Conservation (phyloP, 2,113 vertebrate genomes). For the Cynopterus brachyotis region DNA sequence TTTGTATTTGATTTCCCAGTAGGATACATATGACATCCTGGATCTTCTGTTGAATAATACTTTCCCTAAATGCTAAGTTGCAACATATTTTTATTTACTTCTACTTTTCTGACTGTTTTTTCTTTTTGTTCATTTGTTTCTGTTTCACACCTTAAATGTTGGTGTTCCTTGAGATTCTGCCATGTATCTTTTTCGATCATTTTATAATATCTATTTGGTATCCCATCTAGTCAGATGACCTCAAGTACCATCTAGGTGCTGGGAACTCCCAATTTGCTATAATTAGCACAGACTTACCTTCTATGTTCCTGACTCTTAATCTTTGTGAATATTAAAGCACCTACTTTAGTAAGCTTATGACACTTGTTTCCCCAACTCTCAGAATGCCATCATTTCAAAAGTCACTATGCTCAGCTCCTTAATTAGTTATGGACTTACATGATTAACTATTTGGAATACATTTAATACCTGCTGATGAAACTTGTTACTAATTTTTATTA, state of each 20-base stretch:
- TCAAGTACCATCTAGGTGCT: neutral
- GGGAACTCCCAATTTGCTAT: neutral
- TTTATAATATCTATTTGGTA: neutral
- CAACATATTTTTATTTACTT: neutral
- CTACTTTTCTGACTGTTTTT: neutral
- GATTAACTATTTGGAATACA: neutral
- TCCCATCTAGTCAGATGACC: neutral
- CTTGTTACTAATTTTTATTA: neutral
- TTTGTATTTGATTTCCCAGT: neutral
- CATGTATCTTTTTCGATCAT: neutral
- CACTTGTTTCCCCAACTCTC: neutral
- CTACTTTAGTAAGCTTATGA: neutral
- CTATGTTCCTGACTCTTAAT: neutral
- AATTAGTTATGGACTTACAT: neutral
- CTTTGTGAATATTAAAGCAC: neutral
- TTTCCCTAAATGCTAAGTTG: neutral
- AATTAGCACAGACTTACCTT: neutral
- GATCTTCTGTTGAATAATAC: neutral
- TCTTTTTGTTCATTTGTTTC: neutral
- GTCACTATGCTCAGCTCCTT: neutral
- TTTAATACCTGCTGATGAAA: neutral
- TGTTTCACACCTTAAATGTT: neutral
- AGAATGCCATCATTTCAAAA: neutral
- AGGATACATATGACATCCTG: fast-evolving
- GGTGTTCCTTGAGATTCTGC: neutral